A percentile compares a stretch with the other conserved stretches of the same genome.
phyloP scores from a whole-genome alignment of 1,140 invertebrate genomes.

The Drosophila pachea region DNA sequence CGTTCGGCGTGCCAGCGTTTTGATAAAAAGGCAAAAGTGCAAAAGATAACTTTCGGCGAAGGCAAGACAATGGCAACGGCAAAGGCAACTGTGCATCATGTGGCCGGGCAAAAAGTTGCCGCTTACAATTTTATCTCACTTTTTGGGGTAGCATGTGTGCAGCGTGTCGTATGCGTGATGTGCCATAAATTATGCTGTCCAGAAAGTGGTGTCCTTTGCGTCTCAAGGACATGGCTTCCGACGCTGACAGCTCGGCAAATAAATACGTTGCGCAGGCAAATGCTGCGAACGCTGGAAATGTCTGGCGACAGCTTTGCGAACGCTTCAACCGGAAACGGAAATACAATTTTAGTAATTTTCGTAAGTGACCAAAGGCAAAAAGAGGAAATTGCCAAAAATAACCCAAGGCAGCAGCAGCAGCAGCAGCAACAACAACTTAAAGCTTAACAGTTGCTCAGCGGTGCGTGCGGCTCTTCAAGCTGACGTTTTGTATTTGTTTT shows the following conservation, averaged over 20 bases:
- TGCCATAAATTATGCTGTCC: conserved; percentile 55
- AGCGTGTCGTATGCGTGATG: conserved; percentile 56
- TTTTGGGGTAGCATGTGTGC: conserved; percentile 28
- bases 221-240: conserved; percentile 28
- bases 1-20: no score
- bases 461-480: conserved; percentile 19
- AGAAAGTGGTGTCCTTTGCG: conserved; percentile 34
- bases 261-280: conserved; percentile 43
- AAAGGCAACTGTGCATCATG: not conserved
- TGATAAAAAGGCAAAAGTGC: no score
- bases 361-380: conserved; percentile 58
- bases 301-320: conserved; percentile 24
- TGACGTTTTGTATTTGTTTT: conserved; percentile 68
- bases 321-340: conserved; percentile 70
- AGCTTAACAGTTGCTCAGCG: conserved; percentile 54
- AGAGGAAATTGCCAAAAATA: conserved; percentile 62
- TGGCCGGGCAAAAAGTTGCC: conserved; percentile 1
- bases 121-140: conserved; percentile 12
- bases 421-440: conserved; percentile 23
- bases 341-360: conserved; percentile 74
- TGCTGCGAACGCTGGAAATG: conserved; percentile 18
- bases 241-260: conserved; percentile 29
- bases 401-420: conserved; percentile 8
- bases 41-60: no score
- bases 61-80: not conserved